Evolutionary conservation across 2,888 invertebrate species (phyloP).

Genomic region (Galerucella pusilla): DNA sequence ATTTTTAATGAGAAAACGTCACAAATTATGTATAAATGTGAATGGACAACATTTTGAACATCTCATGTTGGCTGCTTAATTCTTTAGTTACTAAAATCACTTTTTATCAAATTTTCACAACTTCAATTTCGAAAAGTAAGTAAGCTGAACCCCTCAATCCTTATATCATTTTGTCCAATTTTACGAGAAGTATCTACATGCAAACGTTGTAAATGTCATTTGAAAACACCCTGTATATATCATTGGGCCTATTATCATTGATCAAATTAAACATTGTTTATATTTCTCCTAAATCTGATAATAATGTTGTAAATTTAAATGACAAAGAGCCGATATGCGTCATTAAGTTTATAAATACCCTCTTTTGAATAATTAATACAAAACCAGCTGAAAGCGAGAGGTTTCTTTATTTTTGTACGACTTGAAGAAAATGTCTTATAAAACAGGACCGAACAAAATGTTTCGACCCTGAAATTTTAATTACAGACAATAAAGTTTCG

Average conservation of each 20-base stretch:
- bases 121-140: too few species aligned
- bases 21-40: too few species aligned
- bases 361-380: constrained; percentile 44
- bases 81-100: too few species aligned
- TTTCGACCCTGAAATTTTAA: background rate
- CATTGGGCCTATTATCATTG: constrained; percentile 8
- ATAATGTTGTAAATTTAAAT: constrained; percentile 33
- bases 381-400: constrained; percentile 42
- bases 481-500: too few species aligned
- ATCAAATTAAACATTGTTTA: constrained; percentile 23
- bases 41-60: too few species aligned
- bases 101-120: too few species aligned
- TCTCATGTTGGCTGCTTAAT: too few species aligned
- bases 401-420: constrained; percentile 42
- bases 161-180: too few species aligned
- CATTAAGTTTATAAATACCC: constrained; percentile 42
- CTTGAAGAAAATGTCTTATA: constrained; percentile 38
- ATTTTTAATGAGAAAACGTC: too few species aligned
- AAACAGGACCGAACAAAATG: constrained; percentile 17
- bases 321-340: constrained; percentile 35
- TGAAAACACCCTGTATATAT: background rate
- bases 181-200: too few species aligned
- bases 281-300: constrained; percentile 29
- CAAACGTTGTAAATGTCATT: too few species aligned
- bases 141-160: too few species aligned